A percentile compares a stretch with the other conserved stretches of the same genome.
phyloP scores from a whole-genome alignment of 2,113 vertebrate species.

The Gymnogyps californianus region DNA sequence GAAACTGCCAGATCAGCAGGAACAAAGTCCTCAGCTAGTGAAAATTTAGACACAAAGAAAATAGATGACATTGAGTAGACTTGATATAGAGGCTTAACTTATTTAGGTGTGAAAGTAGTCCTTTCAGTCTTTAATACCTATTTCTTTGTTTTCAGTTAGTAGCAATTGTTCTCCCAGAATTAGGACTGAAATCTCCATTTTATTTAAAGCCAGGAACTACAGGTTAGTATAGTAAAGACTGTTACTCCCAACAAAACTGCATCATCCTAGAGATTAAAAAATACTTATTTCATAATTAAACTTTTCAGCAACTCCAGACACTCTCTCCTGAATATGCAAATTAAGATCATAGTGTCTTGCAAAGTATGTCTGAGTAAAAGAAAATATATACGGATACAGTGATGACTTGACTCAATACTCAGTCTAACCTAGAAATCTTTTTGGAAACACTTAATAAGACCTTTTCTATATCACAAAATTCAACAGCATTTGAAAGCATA shows the following conservation, averaged over 20 bases:
- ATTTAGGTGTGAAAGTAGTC: not conserved
- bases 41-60: not conserved
- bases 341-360: not conserved
- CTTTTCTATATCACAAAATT: not conserved
- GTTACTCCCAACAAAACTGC: not conserved
- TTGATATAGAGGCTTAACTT: not conserved
- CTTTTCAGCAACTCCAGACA: not conserved
- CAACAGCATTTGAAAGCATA: not conserved
- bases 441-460: not conserved
- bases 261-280: not conserved
- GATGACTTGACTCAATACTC: not conserved
- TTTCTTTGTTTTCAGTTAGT: not conserved
- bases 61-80: not conserved
- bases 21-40: not conserved
- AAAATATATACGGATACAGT: not conserved
- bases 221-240: not conserved
- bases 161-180: not conserved
- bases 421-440: not conserved
- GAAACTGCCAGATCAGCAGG: not conserved
- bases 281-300: not conserved
- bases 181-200: not conserved
- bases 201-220: not conserved
- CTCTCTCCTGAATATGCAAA: not conserved
- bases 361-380: not conserved
- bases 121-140: not conserved